Base-by-base conservation (phyloP, 2,888 invertebrate species). In the Timandra comae region DNA sequence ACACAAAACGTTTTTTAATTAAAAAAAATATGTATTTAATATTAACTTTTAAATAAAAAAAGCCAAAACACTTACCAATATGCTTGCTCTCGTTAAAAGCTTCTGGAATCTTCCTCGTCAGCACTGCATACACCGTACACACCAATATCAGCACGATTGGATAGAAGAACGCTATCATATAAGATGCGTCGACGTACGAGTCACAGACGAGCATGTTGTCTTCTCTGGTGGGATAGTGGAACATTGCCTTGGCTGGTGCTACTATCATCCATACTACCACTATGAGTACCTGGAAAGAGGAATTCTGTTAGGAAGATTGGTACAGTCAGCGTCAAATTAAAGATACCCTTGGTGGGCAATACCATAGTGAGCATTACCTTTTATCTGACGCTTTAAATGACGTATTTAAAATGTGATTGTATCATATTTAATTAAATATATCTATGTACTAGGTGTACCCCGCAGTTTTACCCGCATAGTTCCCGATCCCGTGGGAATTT, bases 41-140 rank as follows among this genome's bases (percentile, higher is more conserved):
- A n/a, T n/a, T n/a, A n/a, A n/a, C n/a, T n/a, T n/a, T n/a, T n/a
- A n/a, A n/a, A n/a, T n/a, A n/a, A n/a, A n/a, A n/a, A n/a, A n/a
- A n/a, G n/a, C n/a, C n/a, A n/a, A n/a, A n/a, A n/a, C 13, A 71
- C 89, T 88, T 56, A 90, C 99, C 98, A 56, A 97, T 97, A 81
- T 97, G 96, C 81, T 97, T 97, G 58, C 97, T 97, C 82, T 98
- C 99, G 77, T 99, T 99, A 77, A 99, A 99, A 23, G 98, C 98
- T 74, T 99, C 99, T 0, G 99, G 99, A 43, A 99, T 95, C 86
- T 99, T 99, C 49, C 99, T 88, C 0, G 97, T 98, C 27, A 97
- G 90, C 0, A 98, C 92, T 0, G 99, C 99, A 67, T 99, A 99
- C 7, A 99, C 90, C 0, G 99, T 99, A 76, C 99, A 99, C 38